Percentiles rank a stretch among this genome's conserved stretches.
These are phyloP conservation scores for Trinorchestia longiramus DNA, from an alignment of 1,140 invertebrate species.

Conservation along the genomic window DNA sequence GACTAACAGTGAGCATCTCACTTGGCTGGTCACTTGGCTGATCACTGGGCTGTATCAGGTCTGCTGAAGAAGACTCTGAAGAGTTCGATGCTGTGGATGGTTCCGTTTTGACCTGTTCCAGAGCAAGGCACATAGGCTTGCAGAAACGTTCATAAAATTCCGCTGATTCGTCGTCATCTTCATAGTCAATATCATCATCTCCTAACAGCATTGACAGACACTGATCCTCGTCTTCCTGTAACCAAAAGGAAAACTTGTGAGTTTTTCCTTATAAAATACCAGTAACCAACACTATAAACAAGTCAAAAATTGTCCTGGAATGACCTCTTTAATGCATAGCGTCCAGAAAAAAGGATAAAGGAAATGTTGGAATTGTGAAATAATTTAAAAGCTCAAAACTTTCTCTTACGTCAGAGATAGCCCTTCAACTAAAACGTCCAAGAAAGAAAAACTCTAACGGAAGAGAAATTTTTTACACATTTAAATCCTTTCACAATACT, in stretches of 20 bases:
- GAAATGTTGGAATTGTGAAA: no score
- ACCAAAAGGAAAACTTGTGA: neutral
- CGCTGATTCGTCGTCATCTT: neutral
- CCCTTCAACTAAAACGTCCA: no score
- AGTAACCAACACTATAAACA: neutral
- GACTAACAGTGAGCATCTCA: neutral
- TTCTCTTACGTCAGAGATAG: no score
- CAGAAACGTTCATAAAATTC: neutral
- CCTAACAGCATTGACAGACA: neutral
- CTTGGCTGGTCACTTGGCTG: neutral
- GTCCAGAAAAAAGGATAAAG: no score
- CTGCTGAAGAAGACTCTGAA: neutral
- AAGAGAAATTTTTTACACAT: no score
- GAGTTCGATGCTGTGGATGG: neutral
- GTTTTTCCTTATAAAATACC: neutral
- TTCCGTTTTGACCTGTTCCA: neutral
- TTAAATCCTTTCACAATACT: no score
- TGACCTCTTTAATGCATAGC: no score
- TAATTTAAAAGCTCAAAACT: neutral
- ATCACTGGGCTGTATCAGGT: no score
- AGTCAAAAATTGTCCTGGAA: neutral
- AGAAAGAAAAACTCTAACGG: no score
- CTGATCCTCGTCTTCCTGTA: slow-evolving; percentile 12
- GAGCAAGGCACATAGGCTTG: neutral
- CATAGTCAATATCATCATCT: neutral